Evolutionary conservation across 1,140 invertebrate species (phyloP).

Genomic region (Planococcus citri): DNA sequence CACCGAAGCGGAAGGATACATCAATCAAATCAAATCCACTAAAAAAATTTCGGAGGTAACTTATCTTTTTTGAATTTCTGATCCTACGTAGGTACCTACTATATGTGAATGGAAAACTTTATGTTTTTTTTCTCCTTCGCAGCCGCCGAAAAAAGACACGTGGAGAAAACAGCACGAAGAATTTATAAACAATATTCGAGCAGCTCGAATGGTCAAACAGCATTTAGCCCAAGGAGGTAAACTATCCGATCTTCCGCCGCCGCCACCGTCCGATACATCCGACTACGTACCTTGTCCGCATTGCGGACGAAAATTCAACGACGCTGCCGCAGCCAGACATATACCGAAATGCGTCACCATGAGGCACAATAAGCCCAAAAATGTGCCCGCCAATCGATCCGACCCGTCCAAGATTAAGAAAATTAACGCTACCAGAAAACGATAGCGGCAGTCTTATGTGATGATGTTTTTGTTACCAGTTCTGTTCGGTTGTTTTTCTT

Average conservation of each 20-base stretch:
- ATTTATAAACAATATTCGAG: slow-evolving; percentile 76
- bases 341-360: slow-evolving; percentile 72
- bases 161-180: slow-evolving; percentile 89
- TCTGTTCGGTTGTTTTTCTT: too few species aligned
- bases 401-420: background rate
- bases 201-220: slow-evolving; percentile 75
- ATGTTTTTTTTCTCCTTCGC: too few species aligned
- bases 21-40: slow-evolving; percentile 31
- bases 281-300: slow-evolving; percentile 88
- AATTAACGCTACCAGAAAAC: background rate
- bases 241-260: slow-evolving; percentile 74
- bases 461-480: too few species aligned
- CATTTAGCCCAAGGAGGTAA: slow-evolving; percentile 76
- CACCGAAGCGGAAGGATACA: slow-evolving; percentile 71
- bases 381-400: background rate
- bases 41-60: slow-evolving; percentile 32
- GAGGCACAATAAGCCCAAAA: slow-evolving; percentile 8
- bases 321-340: slow-evolving; percentile 74
- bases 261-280: slow-evolving; percentile 68
- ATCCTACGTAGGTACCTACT: too few species aligned
- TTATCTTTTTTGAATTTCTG: slow-evolving; percentile 19
- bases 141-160: slow-evolving; percentile 47
- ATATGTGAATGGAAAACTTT: too few species aligned
- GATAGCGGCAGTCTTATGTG: background rate
- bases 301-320: slow-evolving; percentile 76